A percentile compares a stretch with the other conserved stretches of the same genome.
These are phyloP conservation scores for Drosophila diplacantha DNA, from an alignment of 2,888 invertebrate genomes.

Conservation along the genomic window DNA sequence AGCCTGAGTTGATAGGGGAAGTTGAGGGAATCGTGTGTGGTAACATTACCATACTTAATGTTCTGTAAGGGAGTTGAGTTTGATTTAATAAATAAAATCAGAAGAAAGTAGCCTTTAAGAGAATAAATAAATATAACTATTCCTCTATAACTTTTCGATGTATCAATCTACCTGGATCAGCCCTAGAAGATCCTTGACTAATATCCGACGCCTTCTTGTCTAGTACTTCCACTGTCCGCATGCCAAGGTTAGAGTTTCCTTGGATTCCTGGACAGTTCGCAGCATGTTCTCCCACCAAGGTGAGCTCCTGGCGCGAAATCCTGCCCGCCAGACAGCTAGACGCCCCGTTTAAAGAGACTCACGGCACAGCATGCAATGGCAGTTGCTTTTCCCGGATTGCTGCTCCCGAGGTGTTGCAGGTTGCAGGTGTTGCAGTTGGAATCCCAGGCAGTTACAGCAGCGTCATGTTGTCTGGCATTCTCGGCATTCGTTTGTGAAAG, in stretches of 20 bases:
- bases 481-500: conserved; percentile 50
- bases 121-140: neutral
- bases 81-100: neutral
- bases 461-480: conserved; percentile 64
- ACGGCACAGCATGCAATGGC: conserved; percentile 42
- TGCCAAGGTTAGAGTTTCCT: conserved; percentile 1
- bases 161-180: conserved; percentile 1
- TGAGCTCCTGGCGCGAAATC: conserved; percentile 18
- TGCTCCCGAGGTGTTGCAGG: conserved; percentile 14
- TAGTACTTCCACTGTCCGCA: conserved; percentile 13
- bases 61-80: neutral
- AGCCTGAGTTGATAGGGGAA: conserved; percentile 6
- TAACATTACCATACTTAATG: neutral
- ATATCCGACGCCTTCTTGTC: conserved; percentile 54
- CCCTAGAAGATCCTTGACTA: conserved; percentile 15
- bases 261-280: conserved; percentile 19
- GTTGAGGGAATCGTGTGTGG: conserved; percentile 3
- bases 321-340: conserved; percentile 54
- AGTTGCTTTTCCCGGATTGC: conserved; percentile 10
- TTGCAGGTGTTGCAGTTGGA: conserved; percentile 46
- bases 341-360: conserved; percentile 51
- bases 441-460: conserved; percentile 44
- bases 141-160: neutral
- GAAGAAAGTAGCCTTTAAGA: too few relatives aligned
- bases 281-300: conserved; percentile 42